Evolutionary conservation across 92 coral and sea anemone species (phyloP).

Genomic region (Porites rus): DNA sequence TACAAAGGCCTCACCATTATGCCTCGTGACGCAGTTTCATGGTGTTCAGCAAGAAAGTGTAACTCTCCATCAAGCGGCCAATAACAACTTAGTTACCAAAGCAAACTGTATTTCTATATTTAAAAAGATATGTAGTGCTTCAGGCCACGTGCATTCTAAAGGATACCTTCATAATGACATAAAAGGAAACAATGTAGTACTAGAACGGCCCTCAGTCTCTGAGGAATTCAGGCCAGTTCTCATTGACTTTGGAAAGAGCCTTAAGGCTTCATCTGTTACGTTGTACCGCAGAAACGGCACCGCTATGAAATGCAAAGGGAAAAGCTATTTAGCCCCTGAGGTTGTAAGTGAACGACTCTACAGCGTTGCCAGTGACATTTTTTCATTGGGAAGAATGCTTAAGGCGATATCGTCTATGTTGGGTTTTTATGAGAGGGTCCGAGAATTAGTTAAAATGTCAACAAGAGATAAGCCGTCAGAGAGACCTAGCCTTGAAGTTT

Average conservation of each 20-base stretch:
- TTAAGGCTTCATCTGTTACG: neutral
- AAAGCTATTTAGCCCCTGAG: neutral
- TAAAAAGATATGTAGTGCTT: neutral
- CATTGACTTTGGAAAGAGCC: neutral
- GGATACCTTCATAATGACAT: neutral
- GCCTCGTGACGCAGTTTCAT: slow-evolving; percentile 4
- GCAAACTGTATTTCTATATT: too few species aligned
- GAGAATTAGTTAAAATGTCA: neutral
- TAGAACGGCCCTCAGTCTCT: neutral
- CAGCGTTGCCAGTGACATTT: slow-evolving; percentile 16
- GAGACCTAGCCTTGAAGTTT: neutral
- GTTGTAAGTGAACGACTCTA: neutral
- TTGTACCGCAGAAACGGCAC: neutral
- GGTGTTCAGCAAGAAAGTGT: neutral
- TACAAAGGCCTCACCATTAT: neutral
- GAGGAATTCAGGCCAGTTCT: neutral
- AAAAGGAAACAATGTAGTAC: neutral
- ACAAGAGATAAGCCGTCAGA: neutral
- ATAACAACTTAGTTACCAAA: too few species aligned
- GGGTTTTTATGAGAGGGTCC: slow-evolving; percentile 10
- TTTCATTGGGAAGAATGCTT: slow-evolving; percentile 7
- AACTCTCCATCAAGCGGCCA: neutral
- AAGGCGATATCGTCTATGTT: neutral
- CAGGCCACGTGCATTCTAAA: neutral
- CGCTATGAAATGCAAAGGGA: neutral